These are phyloP conservation scores for Drosophila meridionalis DNA, from an alignment of 2,888 invertebrate species.

Conservation along the genomic window DNA sequence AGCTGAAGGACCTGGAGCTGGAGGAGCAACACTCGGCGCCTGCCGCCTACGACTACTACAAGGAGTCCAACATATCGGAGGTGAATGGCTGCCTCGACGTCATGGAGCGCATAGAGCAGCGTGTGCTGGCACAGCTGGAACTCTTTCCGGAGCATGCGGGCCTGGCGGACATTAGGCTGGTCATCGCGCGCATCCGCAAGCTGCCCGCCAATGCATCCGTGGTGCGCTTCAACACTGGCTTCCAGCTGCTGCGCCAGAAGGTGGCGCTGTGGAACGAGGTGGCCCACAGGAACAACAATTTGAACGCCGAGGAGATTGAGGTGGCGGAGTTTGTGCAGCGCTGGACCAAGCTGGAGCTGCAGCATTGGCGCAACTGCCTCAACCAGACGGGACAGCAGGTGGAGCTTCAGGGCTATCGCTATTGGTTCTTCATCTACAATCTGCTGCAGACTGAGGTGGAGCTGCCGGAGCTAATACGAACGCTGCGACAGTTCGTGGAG, in stretches of 20 bases:
- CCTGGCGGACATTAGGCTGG: constrained; percentile 88
- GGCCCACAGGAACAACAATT: constrained; percentile 93
- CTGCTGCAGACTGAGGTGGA: constrained; percentile 86
- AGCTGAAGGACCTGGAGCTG: constrained; percentile 69
- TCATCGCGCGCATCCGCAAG: constrained; percentile 88
- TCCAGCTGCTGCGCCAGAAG: constrained; percentile 94
- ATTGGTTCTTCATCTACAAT: constrained; percentile 96
- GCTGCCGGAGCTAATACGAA: constrained; percentile 84
- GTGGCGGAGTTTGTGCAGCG: constrained; percentile 93
- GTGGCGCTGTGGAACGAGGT: constrained; percentile 96
- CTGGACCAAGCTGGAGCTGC: constrained; percentile 96
- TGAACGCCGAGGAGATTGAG: constrained; percentile 89
- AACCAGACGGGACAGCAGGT: constrained; percentile 88
- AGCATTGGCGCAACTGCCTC: constrained; percentile 94
- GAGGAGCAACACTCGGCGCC: constrained; percentile 14
- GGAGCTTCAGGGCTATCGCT: constrained; percentile 90
- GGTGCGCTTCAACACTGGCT: constrained; percentile 94
- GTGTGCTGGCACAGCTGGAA: constrained; percentile 88
- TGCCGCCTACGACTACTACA: constrained; percentile 90
- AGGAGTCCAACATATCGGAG: constrained; percentile 92
- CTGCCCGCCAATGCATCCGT: constrained; percentile 93
- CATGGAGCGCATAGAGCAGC: constrained; percentile 88
- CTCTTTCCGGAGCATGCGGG: constrained; percentile 97
- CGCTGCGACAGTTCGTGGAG: constrained; percentile 93
- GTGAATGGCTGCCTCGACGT: constrained; percentile 90